A percentile compares a stretch with the other conserved stretches of the same genome.
Evolutionary conservation across 2,797 vertebrate genomes (phyloP).

Genomic region (Parotocinclus haroldoi): DNA sequence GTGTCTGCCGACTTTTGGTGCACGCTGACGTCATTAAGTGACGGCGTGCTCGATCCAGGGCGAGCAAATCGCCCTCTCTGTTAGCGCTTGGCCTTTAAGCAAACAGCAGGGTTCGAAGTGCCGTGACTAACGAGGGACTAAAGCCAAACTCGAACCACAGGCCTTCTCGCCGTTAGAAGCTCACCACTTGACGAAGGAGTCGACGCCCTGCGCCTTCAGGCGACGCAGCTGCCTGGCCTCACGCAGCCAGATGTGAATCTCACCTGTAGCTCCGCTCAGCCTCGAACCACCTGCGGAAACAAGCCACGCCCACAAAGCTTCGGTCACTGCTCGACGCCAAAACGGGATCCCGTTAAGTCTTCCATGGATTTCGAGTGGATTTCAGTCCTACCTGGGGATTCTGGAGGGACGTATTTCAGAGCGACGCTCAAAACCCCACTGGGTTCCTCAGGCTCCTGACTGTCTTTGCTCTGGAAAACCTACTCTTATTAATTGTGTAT

Average conservation of each 20-base stretch:
- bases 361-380: no score
- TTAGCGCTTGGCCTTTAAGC: constrained; percentile 36
- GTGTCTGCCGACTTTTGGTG: no score
- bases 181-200: constrained; percentile 57
- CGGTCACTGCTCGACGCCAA: no score
- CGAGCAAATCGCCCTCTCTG: not conserved
- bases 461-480: constrained; percentile 23
- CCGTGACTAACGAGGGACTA: constrained; percentile 12
- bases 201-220: constrained; percentile 46
- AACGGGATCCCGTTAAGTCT: no score
- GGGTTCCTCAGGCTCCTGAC: constrained; percentile 39
- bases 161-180: not conserved
- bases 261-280: constrained; percentile 25
- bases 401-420: constrained; percentile 49
- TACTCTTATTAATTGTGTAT: not conserved
- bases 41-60: not conserved
- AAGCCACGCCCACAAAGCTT: no score
- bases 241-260: constrained; percentile 53
- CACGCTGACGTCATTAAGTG: no score
- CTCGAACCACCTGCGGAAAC: constrained; percentile 39
- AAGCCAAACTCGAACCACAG: constrained; percentile 15
- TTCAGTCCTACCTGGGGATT: constrained; percentile 43
- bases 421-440: constrained; percentile 45
- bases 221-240: constrained; percentile 46
- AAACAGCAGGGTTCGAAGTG: constrained; percentile 15